These are phyloP conservation scores for Aphidius gifuensis DNA, from an alignment of 1,140 invertebrate species.

Conservation along the genomic window DNA sequence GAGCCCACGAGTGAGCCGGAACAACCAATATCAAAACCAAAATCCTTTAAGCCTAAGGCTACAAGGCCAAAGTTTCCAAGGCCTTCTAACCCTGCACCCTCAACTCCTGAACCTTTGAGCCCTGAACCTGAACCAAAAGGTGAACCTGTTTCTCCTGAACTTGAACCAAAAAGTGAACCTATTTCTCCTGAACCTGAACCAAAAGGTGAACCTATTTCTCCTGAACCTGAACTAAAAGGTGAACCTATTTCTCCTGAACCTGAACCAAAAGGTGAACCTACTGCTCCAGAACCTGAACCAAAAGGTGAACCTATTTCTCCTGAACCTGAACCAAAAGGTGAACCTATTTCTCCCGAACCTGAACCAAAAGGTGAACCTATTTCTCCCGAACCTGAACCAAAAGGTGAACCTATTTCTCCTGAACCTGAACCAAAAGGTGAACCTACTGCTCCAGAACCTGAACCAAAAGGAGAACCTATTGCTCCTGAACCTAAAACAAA, in stretches of 20 bases:
- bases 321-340: constrained; percentile 47
- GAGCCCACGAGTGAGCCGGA: constrained; percentile 35
- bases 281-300: constrained; percentile 33
- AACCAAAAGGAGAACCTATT: not conserved
- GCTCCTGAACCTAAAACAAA: constrained; percentile 45
- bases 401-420: constrained; percentile 42
- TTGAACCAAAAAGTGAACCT: constrained; percentile 36
- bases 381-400: constrained; percentile 41
- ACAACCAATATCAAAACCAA: constrained; percentile 7
- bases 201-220: constrained; percentile 27
- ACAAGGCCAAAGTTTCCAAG: no score
- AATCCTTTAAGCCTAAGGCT: constrained; percentile 34
- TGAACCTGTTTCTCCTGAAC: constrained; percentile 33
- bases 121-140: constrained; percentile 36
- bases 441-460: constrained; percentile 17
- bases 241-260: constrained; percentile 36
- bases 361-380: constrained; percentile 48
- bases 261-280: constrained; percentile 28
- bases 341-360: constrained; percentile 45
- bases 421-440: constrained; percentile 41
- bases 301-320: constrained; percentile 36
- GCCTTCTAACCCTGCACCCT: constrained; percentile 23
- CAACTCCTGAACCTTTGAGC: constrained; percentile 20
- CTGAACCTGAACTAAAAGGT: constrained; percentile 46
- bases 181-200: constrained; percentile 29